A percentile compares a stretch with the other conserved stretches of the same genome.
Conservation (phyloP, 1,140 invertebrate genomes). For the Calephelis nemesis region DNA sequence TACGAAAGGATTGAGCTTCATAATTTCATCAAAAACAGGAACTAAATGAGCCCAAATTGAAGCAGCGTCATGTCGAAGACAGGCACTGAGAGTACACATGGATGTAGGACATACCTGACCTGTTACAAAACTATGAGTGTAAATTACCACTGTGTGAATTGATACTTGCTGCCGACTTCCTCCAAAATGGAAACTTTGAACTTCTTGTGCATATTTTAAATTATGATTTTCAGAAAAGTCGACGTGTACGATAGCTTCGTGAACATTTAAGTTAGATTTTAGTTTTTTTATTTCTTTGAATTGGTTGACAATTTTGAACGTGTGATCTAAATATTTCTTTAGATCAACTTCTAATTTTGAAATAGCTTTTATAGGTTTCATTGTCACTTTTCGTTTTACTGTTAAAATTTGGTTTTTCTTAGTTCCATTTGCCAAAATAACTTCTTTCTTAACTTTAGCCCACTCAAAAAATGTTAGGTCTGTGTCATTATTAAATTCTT, state of each 20-base stretch:
- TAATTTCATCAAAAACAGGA: neutral
- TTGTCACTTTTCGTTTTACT: constrained; percentile 5
- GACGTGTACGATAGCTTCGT: constrained; percentile 27
- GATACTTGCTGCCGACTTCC: constrained; percentile 32
- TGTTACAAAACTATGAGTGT: too few relatives aligned
- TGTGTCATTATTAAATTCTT: too few relatives aligned
- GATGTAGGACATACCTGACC: too few relatives aligned
- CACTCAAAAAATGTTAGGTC: neutral
- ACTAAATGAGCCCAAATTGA: too few relatives aligned
- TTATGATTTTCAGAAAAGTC: constrained; percentile 39
- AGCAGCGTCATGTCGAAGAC: too few relatives aligned
- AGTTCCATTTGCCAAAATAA: neutral
- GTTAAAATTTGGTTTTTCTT: neutral
- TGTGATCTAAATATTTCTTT: constrained; percentile 2
- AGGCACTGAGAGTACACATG: too few relatives aligned
- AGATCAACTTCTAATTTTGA: neutral
- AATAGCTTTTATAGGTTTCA: constrained; percentile 5
- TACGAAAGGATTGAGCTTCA: constrained; percentile 31
- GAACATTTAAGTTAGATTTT: too few relatives aligned
- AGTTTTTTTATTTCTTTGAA: constrained; percentile 1
- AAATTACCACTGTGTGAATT: constrained; percentile 21
- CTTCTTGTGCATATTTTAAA: constrained; percentile 34
- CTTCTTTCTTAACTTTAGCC: neutral
- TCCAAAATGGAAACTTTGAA: constrained; percentile 38
- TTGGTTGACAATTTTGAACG: constrained; percentile 3